Evolutionary conservation across 1,140 invertebrate genomes (phyloP), one percentile per base, ranked within the genome.

Genomic region (Steinernema feltiae): DNA sequence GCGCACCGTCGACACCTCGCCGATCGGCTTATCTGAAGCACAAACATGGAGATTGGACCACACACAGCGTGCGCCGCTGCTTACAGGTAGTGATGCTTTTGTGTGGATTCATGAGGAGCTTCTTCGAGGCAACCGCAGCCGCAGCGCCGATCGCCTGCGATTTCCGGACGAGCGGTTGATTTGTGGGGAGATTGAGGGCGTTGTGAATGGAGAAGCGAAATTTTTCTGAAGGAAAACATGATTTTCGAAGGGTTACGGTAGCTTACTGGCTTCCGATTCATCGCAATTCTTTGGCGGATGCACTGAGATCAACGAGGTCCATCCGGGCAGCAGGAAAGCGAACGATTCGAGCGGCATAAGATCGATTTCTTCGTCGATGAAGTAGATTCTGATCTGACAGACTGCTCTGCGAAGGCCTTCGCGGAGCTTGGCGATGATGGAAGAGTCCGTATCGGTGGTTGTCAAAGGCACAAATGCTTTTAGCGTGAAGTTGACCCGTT

Each of bases 1-100:
- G 77, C 91, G 88, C 0, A 98, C 93, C 31, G 93, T 74, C 73
- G 89, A 89, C 24, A 90, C 80, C 79, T 89, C 88, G 21, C 90
- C 90, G 30, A 79, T 27, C 27, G 81, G 72, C n/a, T 74, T 75
- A 72, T 80, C 79, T 84, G 72, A 41, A 81, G 71, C n/a, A 71
- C 74, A 30, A 7, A 69, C 12, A 69, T n/a, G 15, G 24, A 31
- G 63, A 75, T 41, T 3, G 30, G 53, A 73, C n/a, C 32, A 77
- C 1, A 73, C 69, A 24, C n/a, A 63, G 31, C 75, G 72, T 63
- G 27, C n/a, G n/a, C n/a, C n/a, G n/a, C n/a, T 70, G 12, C 35
- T 73, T 48, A 73, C 72, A 73, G 35, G 12, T 73, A 41, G n/a
- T 73, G 31, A 73, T 46, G 35, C 48, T 31, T 30, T 73, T 73